These are phyloP conservation scores for Homarus americanus DNA, from an alignment of 1,140 invertebrate species.

Conservation along the genomic window DNA sequence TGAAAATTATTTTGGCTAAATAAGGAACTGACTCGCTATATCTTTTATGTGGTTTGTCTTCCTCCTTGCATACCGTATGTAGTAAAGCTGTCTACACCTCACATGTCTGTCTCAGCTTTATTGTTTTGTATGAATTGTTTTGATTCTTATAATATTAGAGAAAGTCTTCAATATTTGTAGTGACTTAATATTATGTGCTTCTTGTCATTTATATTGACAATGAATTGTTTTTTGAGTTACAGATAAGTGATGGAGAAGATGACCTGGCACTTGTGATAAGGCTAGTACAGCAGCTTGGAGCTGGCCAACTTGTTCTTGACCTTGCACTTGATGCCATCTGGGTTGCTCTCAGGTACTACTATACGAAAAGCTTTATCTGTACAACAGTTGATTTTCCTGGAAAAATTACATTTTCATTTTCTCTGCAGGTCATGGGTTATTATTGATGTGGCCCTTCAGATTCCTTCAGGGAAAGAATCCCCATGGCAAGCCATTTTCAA, in stretches of 20 bases:
- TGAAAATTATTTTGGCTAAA: too few relatives aligned
- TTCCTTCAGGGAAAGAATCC: too few relatives aligned
- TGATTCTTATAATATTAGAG: neutral
- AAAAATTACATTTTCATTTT: too few relatives aligned
- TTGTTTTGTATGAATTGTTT: neutral
- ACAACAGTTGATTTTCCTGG: too few relatives aligned
- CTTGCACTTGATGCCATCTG: conserved; percentile 68
- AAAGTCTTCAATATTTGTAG: too few relatives aligned
- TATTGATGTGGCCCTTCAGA: too few relatives aligned
- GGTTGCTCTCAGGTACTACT: conserved; percentile 56
- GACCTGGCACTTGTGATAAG: conserved; percentile 44
- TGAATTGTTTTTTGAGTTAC: conserved; percentile 1
- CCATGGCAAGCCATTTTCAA: too few relatives aligned
- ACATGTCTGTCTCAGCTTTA: neutral
- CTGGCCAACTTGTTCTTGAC: conserved; percentile 67
- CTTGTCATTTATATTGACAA: neutral
- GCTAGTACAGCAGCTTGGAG: conserved; percentile 59
- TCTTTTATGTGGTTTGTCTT: too few relatives aligned
- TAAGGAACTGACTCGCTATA: too few relatives aligned
- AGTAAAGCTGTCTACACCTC: neutral
- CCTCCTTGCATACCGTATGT: too few relatives aligned
- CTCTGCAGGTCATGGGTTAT: too few relatives aligned
- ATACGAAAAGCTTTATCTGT: neutral
- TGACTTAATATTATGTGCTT: neutral
- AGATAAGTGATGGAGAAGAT: neutral